Evolutionary conservation across 1,140 invertebrate species (phyloP).

Genomic region (Cydia strobilella): DNA sequence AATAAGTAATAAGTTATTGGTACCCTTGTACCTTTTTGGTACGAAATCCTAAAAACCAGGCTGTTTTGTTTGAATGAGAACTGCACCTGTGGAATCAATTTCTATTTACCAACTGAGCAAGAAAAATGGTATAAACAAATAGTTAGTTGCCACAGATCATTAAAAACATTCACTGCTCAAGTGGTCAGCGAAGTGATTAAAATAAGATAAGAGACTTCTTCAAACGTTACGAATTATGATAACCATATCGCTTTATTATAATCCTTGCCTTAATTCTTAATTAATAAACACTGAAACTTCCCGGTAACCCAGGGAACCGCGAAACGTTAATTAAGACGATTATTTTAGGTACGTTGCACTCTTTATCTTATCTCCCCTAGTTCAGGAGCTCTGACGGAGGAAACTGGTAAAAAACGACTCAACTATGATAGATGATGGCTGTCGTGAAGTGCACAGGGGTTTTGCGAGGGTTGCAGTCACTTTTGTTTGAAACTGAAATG

Average conservation of each 20-base stretch:
- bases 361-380: constrained; percentile 52
- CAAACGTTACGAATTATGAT: neutral
- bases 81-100: too few relatives aligned
- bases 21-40: too few relatives aligned
- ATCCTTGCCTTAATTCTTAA: constrained; percentile 35
- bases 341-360: constrained; percentile 33
- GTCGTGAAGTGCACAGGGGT: constrained; percentile 28
- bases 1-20: too few relatives aligned
- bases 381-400: constrained; percentile 35
- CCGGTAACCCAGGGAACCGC: neutral
- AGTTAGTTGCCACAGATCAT: neutral
- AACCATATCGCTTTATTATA: constrained; percentile 17
- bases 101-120: too few relatives aligned
- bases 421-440: constrained; percentile 48
- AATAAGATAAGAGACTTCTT: neutral
- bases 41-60: too few relatives aligned
- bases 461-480: neutral
- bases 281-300: constrained; percentile 32
- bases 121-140: neutral
- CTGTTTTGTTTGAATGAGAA: too few relatives aligned
- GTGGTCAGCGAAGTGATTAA: neutral
- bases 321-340: constrained; percentile 33
- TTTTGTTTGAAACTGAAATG: neutral
- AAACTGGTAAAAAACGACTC: constrained; percentile 41
- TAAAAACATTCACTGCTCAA: neutral